Evolutionary conservation across 2,888 invertebrate genomes (phyloP).

Genomic region (Stramonita haemastoma): DNA sequence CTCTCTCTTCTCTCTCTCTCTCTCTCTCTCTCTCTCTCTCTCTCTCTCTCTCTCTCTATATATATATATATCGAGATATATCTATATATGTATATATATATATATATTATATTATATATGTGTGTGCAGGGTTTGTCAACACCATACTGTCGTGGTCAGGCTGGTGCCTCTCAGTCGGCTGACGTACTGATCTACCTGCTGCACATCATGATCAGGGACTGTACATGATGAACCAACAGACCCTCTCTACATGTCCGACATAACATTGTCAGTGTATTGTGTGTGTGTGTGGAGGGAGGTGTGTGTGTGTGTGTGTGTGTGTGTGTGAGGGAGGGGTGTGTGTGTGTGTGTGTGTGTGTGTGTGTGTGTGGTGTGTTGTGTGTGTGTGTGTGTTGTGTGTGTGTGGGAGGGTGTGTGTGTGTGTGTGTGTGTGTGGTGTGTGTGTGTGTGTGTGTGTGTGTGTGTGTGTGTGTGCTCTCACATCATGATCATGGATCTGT

Average conservation of each 20-base stretch:
- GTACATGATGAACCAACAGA: no score
- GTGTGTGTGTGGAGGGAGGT: no score
- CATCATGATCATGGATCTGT: conserved; percentile 47
- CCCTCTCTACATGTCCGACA: no score
- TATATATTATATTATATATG: neutral
- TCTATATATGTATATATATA: neutral
- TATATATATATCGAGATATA: neutral
- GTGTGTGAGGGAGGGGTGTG: no score
- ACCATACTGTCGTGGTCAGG: conserved; percentile 88
- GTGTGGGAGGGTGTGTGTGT: neutral
- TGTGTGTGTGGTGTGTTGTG: no score
- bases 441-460: neutral
- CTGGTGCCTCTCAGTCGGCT: conserved; percentile 91
- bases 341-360: no score
- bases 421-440: neutral
- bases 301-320: no score
- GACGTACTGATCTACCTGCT: conserved; percentile 94
- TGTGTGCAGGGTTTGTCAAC: conserved; percentile 81
- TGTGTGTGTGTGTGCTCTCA: no score
- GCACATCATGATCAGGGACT: conserved; percentile 59
- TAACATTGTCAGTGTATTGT: no score
- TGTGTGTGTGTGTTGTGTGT: no score
- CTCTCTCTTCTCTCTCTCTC: no score
- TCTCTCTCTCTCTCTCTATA: neutral
- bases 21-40: no score